A percentile compares a stretch with the other conserved stretches of the same genome.
phyloP scores from a whole-genome alignment of 2,888 invertebrate species.

The Ochropacha duplaris region DNA sequence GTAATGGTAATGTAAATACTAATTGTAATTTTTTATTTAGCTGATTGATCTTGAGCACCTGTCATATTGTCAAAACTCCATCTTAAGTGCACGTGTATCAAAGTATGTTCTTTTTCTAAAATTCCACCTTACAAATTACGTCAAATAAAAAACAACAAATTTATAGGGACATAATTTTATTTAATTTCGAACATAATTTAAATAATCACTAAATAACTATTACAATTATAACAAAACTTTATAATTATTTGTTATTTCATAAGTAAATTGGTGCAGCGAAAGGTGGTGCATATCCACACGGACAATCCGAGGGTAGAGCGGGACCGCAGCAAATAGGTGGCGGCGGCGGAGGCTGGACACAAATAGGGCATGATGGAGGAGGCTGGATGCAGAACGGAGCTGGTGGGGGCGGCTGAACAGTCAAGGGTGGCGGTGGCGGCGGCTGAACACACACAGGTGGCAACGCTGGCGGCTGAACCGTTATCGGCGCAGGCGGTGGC shows the following conservation, averaged over 20 bases:
- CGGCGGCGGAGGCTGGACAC: conserved; percentile 55
- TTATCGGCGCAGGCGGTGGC: conserved; percentile 60
- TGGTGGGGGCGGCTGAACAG: conserved; percentile 47
- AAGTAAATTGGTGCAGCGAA: conserved; percentile 32
- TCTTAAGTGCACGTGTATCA: background rate
- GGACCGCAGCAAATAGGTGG: conserved; percentile 43
- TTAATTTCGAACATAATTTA: background rate
- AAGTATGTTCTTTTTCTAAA: background rate
- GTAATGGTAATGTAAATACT: background rate
- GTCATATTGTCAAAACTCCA: background rate
- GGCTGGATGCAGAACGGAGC: conserved; percentile 59
- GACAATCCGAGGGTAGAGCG: conserved; percentile 18
- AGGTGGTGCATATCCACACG: conserved; percentile 24
- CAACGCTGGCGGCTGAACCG: conserved; percentile 60
- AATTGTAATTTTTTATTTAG: background rate
- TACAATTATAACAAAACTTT: background rate
- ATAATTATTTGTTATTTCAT: conserved; percentile 18
- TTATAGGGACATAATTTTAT: background rate
- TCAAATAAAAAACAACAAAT: background rate
- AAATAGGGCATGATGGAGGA: conserved; percentile 62
- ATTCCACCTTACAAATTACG: background rate
- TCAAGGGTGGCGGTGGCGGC: conserved; percentile 55
- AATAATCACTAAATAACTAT: conserved; percentile 6
- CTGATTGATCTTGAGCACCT: background rate
- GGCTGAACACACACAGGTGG: conserved; percentile 66